Evolutionary conservation across 1,140 invertebrate genomes (phyloP).

Genomic region (Probaryconus sp.): DNA sequence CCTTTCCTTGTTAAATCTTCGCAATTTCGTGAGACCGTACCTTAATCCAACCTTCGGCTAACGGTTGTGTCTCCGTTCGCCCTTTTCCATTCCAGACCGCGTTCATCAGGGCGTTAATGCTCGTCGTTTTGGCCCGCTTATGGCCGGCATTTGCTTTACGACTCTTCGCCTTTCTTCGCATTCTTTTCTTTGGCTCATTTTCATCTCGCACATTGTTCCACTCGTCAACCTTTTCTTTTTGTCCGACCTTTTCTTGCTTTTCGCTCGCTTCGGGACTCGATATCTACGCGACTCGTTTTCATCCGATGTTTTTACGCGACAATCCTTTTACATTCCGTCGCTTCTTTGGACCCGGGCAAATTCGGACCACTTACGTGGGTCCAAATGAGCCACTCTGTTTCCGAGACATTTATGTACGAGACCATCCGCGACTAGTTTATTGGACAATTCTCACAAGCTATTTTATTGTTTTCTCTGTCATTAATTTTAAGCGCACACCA

Average conservation of each 20-base stretch:
- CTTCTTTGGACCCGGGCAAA: background rate
- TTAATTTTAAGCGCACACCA: too few species aligned
- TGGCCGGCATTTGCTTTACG: background rate
- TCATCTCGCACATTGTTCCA: too few species aligned
- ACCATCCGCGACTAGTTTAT: background rate
- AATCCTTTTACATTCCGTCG: background rate
- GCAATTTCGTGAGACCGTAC: conserved; percentile 7
- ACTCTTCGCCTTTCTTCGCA: conserved; percentile 1
- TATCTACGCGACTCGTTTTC: background rate
- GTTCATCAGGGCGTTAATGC: conserved; percentile 14
- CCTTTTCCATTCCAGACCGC: conserved; percentile 3
- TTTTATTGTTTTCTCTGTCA: background rate
- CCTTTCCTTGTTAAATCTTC: conserved; percentile 3
- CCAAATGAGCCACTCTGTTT: conserved; percentile 14
- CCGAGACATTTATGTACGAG: background rate
- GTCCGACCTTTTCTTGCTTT: too few species aligned
- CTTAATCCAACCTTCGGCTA: too few species aligned
- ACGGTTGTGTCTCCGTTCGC: too few species aligned
- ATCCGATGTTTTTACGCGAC: background rate
- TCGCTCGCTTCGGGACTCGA: too few species aligned
- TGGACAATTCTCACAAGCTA: background rate
- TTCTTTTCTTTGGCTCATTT: background rate
- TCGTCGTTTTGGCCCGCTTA: conserved; percentile 2
- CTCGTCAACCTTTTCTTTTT: background rate
- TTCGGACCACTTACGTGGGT: conserved; percentile 5